Percentiles rank a stretch among this genome's conserved stretches.
Evolutionary conservation across 2,113 vertebrate genomes (phyloP).

Genomic region (Psephotus haematonotus): DNA sequence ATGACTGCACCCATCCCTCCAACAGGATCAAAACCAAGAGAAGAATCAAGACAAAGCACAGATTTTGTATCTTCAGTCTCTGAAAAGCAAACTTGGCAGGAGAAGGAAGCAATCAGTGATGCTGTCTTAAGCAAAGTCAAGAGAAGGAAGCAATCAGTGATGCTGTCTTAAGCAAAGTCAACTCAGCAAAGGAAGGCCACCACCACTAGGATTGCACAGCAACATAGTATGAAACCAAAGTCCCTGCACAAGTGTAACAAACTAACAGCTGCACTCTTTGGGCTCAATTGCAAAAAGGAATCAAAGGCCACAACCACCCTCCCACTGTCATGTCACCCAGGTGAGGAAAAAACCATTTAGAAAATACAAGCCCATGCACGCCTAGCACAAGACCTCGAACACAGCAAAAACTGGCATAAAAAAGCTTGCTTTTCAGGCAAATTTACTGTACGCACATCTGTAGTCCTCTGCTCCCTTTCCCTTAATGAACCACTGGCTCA

Average conservation of each 20-base stretch:
- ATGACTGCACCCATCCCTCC: neutral
- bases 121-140: neutral
- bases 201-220: rapidly evolving
- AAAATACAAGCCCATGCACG: neutral
- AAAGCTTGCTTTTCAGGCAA: neutral
- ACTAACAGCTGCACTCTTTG: neutral
- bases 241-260: neutral
- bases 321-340: too few species aligned
- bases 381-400: neutral
- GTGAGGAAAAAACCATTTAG: neutral
- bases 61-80: neutral
- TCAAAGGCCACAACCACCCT: neutral
- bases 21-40: neutral
- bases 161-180: neutral
- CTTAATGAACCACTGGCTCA: neutral
- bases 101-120: neutral
- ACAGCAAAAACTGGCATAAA: neutral
- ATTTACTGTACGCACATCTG: neutral
- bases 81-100: neutral
- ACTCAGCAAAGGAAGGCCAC: neutral
- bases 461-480: neutral
- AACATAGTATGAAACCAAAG: neutral
- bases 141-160: neutral
- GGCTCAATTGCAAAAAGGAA: neutral
- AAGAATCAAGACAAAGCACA: neutral